Base-by-base conservation (phyloP, 1,140 invertebrate genomes). In the Drosophila saltans region DNA sequence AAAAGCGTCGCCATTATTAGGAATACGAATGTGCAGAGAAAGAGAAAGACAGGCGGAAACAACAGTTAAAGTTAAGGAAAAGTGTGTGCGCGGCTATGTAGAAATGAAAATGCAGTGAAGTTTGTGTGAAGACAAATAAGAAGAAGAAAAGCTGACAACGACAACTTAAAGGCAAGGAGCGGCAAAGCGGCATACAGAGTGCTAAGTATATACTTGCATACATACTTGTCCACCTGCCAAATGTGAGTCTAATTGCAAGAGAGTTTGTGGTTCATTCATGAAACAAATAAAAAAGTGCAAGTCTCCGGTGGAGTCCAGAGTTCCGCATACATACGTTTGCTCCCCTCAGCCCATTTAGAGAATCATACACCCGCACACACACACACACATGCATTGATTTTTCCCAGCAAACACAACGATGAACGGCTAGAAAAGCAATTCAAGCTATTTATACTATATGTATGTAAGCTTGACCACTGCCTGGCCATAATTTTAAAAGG, bases 321-420 rank as follows among this genome's bases (percentile, higher is more conserved):
- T 36, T 16, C 41, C 57, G 40, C 36, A 67, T 76, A 72, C 76
- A 78, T 68, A 72, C 75, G 76, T 75, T 78, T 75, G 68, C 55
- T 60, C 45, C 69, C 58, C 59, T 68, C 33, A 64, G 33, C 61
- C 26, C 71, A 28, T 36, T 41, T 60, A 67, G n/a, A 48, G 1
- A 55, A 62, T 57, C 57, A 69, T 41, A 66, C 59, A 41, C 39
- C 33, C 11, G 66, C 77, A 60, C 70, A 83, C 77, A 67, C 77
- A 60, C 70, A 83, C 77, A 86, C 83, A 88, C 69, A 57, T 71
- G 68, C 81, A 85, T 86, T 86, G 83, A 86, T 86, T 86, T 86
- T 88, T 86, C 57, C 83, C 83, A 86, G 80, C 77, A 75, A 52
- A 52, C 45, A 52, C 45, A 9, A 8, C 67, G 21, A 66, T 40